Evolutionary conservation across 2,888 invertebrate genomes (phyloP).

Genomic region (Epirrita christyi): DNA sequence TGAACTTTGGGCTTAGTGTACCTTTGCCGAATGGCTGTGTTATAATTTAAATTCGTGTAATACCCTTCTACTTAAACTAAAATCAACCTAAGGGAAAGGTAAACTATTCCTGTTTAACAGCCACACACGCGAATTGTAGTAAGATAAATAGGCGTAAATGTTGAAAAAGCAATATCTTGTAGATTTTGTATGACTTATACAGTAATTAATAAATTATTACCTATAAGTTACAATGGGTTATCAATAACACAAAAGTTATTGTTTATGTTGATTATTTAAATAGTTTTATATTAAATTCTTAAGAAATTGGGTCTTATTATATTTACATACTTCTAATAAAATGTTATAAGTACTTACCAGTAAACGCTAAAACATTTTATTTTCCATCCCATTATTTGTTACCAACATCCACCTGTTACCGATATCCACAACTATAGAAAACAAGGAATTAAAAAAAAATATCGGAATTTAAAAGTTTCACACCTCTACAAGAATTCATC

Average conservation of each 20-base stretch:
- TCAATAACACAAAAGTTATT: neutral
- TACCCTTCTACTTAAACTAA: neutral
- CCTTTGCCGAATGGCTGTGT: conserved; percentile 38
- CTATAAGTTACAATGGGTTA: neutral
- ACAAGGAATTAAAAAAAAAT: no score
- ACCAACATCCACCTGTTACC: no score
- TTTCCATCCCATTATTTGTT: neutral
- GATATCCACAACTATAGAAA: no score
- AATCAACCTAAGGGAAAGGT: neutral
- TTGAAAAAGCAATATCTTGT: neutral
- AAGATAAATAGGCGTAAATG: neutral
- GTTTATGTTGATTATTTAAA: neutral
- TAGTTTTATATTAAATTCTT: neutral
- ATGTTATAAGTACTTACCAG: neutral
- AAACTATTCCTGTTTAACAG: neutral
- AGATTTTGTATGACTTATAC: neutral
- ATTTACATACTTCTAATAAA: neutral
- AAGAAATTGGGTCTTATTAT: neutral
- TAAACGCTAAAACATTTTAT: neutral
- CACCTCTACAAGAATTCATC: no score
- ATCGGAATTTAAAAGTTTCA: no score
- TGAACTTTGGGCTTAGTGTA: conserved; percentile 22
- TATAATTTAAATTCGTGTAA: conserved; percentile 5
- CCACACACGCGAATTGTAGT: neutral
- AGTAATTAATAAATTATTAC: neutral